Evolutionary conservation across 1,140 invertebrate species (phyloP), one percentile per base, ranked within the genome.

Genomic region (Drosophila cardini): DNA sequence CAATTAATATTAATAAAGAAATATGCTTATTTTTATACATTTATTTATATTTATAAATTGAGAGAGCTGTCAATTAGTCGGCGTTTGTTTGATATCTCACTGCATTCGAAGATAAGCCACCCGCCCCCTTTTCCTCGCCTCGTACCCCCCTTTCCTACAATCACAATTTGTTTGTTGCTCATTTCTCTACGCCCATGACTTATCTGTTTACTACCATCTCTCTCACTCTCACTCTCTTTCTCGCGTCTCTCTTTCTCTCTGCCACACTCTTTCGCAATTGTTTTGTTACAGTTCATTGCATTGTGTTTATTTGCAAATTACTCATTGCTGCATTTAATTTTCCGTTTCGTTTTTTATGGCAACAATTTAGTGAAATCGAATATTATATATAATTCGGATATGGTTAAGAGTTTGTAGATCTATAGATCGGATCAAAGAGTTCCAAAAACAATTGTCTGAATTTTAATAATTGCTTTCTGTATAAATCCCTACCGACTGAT

Each of bases 251-350:
- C 21, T 21, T 2, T 11, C 6, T 52, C 36, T 50, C 34, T 40
- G 34, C 2, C 32, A 34, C 48, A 15, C 56, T 48, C 8, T 15
- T 50, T 60, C 9, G 16, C 4, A 11, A 78, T 82, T 67, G 65
- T 56, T 69, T 26, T 61, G 62, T 72, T 61, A 72, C 72, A 76
- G 75, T 83, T 83, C 62, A 83, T 43, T 78, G 75, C 42, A 68
- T 75, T 76, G 43, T 38, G 38, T 16, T 57, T 38, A 21, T 16
- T 57, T 15, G 42, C 64, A 55, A 62, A 62, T 78, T 61, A 60
- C 55, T 80, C 71, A 71, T 72, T 79, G 46, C 53, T 57, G 69
- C 82, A 85, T 81, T 85, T 85, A 85, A 75, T 84, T 79, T 73
- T 83, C 32, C 58, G 71, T 60, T 83, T 72, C 70, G 57, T 72